Evolutionary conservation across 53 echinoderm and acorn worm genomes (phyloP), one percentile per base, ranked within the genome.

Genomic region (Mesocentrotus franciscanus): DNA sequence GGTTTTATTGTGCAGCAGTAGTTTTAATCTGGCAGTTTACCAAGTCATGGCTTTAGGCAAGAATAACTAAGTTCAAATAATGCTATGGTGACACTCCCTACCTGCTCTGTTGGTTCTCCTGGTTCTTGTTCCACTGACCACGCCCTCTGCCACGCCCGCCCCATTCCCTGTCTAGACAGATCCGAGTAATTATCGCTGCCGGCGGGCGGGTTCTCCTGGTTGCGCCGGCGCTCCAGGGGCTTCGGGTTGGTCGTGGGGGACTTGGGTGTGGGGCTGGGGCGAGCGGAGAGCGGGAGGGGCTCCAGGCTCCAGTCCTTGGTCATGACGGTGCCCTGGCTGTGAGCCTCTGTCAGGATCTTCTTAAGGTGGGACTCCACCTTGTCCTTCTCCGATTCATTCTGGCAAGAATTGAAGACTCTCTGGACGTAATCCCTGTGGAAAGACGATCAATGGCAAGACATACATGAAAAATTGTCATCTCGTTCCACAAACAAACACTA

Each of bases 321-420:
- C 96, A 96, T 95, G 72, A 98, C 95, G 29, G 97, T 90, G 22
- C 97, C 95, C 94, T 98, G 96, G 18, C 95, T 97, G 90, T 97
- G 96, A 39, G 97, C 97, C 85, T 95, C 94, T 2, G 98, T 99
- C 36, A 99, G 96, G 30, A 97, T 93, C 56, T 97, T 95, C 90
- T 99, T 98, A 17, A 98, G 90, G 64, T 96, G 95, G 22, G 96
- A 81, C 78, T 99, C 99, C 12, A 98, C 97, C 49, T 92, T 57
- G 81, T 99, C 99, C 93, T 99, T 99, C 81, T 99, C 97, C 0
- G 22, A 22, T 94, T 99, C 99, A 2, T 97, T 96, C 56, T 97
- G 96, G 60, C 99, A 99, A 68, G 95, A 66, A 35, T 95, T 95
- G 83, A 99, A 99, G 1, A 97, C 99, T 60, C 96, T 94, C 96